A percentile compares a stretch with the other conserved stretches of the same genome.
phyloP scores from a whole-genome alignment of 1,140 invertebrate genomes.

The Steinernema feltiae region DNA sequence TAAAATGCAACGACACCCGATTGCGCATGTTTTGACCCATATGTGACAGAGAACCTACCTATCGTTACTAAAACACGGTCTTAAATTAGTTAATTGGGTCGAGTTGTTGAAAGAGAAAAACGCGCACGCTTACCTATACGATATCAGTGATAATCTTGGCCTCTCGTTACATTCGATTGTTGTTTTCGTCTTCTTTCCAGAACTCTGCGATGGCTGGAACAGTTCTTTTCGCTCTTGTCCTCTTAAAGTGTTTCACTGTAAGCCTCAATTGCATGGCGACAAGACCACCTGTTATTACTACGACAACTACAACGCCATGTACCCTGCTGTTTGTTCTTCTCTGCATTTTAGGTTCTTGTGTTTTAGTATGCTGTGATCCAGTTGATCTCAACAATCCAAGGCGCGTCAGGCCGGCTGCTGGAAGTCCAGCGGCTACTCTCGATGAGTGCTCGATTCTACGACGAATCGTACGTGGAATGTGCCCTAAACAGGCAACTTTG shows the following conservation, averaged over 20 bases:
- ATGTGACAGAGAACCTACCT: too few relatives aligned
- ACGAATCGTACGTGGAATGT: background rate
- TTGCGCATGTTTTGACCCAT: background rate
- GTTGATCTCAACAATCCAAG: background rate
- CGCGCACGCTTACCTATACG: background rate
- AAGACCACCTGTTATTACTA: background rate
- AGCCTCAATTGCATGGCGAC: background rate
- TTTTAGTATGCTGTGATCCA: background rate
- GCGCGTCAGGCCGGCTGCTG: background rate
- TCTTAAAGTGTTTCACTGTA: background rate
- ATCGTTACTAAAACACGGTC: constrained; percentile 3
- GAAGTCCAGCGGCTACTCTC: background rate
- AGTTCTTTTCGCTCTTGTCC: background rate
- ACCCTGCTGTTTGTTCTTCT: background rate
- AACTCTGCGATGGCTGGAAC: background rate
- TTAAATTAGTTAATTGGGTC: constrained; percentile 8
- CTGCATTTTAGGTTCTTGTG: background rate
- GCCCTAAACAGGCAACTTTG: background rate
- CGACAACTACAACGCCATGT: background rate
- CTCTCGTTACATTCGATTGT: background rate
- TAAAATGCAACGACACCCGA: background rate
- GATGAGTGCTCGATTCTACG: constrained; percentile 1
- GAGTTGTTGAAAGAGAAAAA: background rate
- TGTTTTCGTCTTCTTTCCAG: background rate
- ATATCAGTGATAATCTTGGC: background rate